These are phyloP conservation scores for Staurois parvus DNA, from an alignment of 2,797 vertebrate species.

Conservation along the genomic window DNA sequence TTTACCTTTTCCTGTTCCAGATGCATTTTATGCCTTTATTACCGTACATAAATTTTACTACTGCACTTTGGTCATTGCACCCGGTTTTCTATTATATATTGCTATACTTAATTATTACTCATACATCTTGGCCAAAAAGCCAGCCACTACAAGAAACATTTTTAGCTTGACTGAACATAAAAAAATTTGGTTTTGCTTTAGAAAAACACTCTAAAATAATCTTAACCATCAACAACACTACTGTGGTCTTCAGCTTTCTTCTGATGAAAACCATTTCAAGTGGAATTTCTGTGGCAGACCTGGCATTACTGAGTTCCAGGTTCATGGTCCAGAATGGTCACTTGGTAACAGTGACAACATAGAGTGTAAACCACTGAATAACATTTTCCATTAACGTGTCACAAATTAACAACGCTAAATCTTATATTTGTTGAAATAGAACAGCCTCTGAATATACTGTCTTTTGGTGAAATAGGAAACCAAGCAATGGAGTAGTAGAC, in stretches of 20 bases:
- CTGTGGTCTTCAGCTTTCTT: neutral
- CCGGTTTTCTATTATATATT: too few species aligned
- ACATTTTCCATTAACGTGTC: constrained; percentile 55
- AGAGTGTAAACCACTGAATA: constrained; percentile 49
- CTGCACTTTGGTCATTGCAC: too few species aligned
- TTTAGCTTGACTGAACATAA: neutral
- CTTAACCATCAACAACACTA: constrained; percentile 13
- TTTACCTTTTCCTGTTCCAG: too few species aligned
- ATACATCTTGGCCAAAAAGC: neutral
- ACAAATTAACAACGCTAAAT: constrained; percentile 51
- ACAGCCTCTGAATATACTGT: constrained; percentile 30
- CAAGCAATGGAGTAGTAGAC: constrained; percentile 21
- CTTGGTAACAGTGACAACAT: constrained; percentile 54
- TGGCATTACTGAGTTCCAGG: constrained; percentile 30
- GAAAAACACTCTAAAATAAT: neutral
- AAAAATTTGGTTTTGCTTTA: neutral
- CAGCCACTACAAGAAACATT: too few species aligned
- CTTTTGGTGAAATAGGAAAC: constrained; percentile 26
- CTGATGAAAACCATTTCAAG: constrained; percentile 24
- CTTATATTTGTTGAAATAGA: constrained; percentile 38
- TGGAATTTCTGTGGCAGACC: constrained; percentile 34
- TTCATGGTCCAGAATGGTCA: constrained; percentile 49
- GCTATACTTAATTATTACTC: neutral
- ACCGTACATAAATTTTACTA: too few species aligned
- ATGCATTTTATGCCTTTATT: too few species aligned